These are phyloP conservation scores for Schlechtendalia chinensis DNA, from an alignment of 1,140 invertebrate species.

Conservation along the genomic window DNA sequence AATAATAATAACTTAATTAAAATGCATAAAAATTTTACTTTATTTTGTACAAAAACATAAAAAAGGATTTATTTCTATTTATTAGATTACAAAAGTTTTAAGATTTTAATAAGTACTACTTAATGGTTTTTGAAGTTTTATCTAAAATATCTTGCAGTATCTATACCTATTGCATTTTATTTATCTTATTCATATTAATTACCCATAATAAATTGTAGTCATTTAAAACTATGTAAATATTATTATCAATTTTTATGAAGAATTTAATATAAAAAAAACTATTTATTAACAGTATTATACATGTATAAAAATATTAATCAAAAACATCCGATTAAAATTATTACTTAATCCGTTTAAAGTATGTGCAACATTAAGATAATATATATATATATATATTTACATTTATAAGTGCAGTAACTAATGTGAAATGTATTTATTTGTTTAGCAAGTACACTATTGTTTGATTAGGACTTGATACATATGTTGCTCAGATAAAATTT, in stretches of 20 bases:
- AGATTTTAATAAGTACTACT: no score
- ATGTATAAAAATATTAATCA: background rate
- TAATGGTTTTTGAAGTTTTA: no score
- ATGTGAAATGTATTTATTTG: background rate
- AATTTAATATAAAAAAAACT: background rate
- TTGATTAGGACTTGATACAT: slow-evolving; percentile 3
- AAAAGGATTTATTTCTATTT: no score
- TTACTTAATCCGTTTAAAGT: slow-evolving; percentile 2
- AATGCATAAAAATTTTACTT: no score
- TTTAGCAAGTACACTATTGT: slow-evolving; percentile 9
- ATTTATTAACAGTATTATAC: background rate
- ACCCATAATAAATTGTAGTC: background rate
- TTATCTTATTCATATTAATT: background rate
- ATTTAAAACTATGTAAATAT: background rate
- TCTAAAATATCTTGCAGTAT: no score
- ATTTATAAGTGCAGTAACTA: background rate
- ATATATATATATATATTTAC: background rate
- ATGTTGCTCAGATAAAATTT: background rate
- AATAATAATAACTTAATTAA: no score
- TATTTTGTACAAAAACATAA: no score
- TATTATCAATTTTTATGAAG: background rate
- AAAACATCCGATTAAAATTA: slow-evolving; percentile 23
- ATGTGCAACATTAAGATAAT: background rate
- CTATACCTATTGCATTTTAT: background rate
- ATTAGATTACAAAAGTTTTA: no score